phyloP scores from a whole-genome alignment of 2,113 vertebrate genomes.

The Gopherus flavomarginatus region DNA sequence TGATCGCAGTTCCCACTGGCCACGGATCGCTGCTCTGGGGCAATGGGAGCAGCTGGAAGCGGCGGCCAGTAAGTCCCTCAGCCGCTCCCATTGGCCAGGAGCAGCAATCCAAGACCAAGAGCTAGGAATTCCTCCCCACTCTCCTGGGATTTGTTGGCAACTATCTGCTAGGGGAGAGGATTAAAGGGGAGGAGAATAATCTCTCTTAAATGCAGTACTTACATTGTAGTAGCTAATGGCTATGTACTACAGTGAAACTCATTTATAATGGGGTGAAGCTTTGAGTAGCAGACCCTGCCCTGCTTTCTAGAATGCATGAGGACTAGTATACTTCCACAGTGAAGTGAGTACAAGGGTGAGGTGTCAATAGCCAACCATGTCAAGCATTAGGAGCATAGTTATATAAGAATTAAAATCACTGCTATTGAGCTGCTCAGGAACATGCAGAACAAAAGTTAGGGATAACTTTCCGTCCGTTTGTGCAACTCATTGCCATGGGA shows the following conservation, averaged over 20 bases:
- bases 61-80: no score
- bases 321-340: no score
- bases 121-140: background rate
- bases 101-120: background rate
- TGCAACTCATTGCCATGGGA: background rate
- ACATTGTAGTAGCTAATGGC: background rate
- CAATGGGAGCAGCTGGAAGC: no score
- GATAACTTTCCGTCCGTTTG: background rate
- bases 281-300: background rate
- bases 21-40: no score
- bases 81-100: no score
- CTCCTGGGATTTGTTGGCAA: background rate
- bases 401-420: background rate
- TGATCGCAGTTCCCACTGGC: no score
- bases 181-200: background rate
- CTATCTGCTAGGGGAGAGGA: background rate
- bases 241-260: background rate
- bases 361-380: background rate
- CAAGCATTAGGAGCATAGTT: background rate
- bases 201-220: background rate
- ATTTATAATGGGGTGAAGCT: background rate
- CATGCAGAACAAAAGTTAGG: background rate
- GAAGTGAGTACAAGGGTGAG: no score
- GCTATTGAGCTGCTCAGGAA: background rate
- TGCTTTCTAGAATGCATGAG: background rate